Evolutionary conservation across 2,888 invertebrate species (phyloP).

Genomic region (Orthonevra nobilis): DNA sequence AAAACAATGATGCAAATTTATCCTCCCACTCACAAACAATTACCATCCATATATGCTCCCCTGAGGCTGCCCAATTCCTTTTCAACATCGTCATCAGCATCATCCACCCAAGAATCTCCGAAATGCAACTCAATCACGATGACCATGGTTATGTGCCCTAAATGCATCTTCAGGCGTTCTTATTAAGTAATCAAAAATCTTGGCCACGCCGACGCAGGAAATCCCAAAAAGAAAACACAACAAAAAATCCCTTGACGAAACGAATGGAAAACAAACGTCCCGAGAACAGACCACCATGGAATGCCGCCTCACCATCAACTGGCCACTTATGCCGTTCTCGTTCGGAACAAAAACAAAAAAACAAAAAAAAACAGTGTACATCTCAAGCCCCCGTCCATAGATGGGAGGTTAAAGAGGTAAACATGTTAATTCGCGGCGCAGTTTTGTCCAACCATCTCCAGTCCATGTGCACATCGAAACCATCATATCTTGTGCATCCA

Average conservation of each 20-base stretch:
- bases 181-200: conserved; percentile 70
- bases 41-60: conserved; percentile 50
- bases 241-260: not conserved
- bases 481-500: conserved; percentile 33
- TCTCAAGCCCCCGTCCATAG: conserved; percentile 36
- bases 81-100: conserved; percentile 33
- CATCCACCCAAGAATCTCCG: conserved; percentile 10
- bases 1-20: conserved; percentile 52
- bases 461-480: conserved; percentile 24
- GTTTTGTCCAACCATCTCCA: conserved; percentile 63
- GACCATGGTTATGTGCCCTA: conserved; percentile 58
- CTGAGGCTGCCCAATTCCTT: conserved; percentile 29
- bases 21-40: conserved; percentile 58
- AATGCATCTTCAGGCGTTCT: conserved; percentile 66
- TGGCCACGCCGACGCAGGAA: conserved; percentile 60
- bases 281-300: conserved; percentile 47
- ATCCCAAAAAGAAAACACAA: not conserved
- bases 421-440: conserved; percentile 68
- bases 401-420: conserved; percentile 68
- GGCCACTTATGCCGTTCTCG: conserved; percentile 53
- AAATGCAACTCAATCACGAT: conserved; percentile 58
- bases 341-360: conserved; percentile 21
- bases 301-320: conserved; percentile 55
- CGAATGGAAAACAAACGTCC: conserved; percentile 35
- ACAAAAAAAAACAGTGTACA: conserved; percentile 52